Base-by-base conservation (phyloP, 1,140 invertebrate species). In the Chrysomallon squamiferum region DNA sequence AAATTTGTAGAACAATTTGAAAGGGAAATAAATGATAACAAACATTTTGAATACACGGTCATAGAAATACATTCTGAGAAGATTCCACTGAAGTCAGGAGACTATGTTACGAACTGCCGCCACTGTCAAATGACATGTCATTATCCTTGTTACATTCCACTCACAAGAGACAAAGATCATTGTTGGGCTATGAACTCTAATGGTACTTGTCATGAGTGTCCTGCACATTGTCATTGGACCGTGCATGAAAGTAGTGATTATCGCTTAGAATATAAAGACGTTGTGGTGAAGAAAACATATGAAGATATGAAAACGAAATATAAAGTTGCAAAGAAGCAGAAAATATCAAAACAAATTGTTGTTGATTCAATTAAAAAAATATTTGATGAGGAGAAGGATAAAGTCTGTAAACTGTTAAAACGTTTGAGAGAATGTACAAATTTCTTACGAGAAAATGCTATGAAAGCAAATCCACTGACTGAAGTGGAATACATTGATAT, bases 101-200 rank as follows among this genome's bases (percentile, higher is more conserved):
- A 66, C 4, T 65, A 65, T 64, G 71, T 74, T 9, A 76, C 74
- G 11, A 76, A 76, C 49, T 76, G 74, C 52, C 29, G 52, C 7
- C 6, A 33, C 20, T 76, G 74, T 41, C 65, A 76, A 29, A 30
- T 32, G 4, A 74, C 74, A 20, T 76, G 74, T 59, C 74, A 76
- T 66, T 38, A 43, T 43, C 43, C 62, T 2, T 76, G 74, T 65
- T 15, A 71, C 68, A 15, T 38, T 15, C 35, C 6, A 7, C 5
- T 7, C 6, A 15, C 5, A 5, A 15, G 15, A 15, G 35, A 38
- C 6, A 38, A 38, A 38, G 6, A 38, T 15, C 35, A 15, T 15
- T 38, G 35, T 38, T 38, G 6, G 54, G 32, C n/a, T 3, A 6
- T 11, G 13, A 9, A 58, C 9, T n/a, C n/a, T 5, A 9, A 4